Evolutionary conservation across 2,797 vertebrate species (phyloP).

Genomic region (Rhadinocentrus ornatus): DNA sequence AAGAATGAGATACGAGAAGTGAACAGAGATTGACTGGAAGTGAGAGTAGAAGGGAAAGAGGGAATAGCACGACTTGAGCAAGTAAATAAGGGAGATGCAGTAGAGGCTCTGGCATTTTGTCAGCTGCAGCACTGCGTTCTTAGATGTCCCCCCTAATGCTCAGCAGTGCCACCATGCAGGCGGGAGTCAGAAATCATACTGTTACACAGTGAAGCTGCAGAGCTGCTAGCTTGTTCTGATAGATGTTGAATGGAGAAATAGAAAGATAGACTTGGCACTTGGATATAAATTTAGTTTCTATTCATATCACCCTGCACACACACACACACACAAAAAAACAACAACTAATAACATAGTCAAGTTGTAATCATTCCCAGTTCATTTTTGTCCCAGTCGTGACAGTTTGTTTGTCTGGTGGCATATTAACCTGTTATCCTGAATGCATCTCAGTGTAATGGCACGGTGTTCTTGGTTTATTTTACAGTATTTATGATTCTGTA

Average conservation of each 20-base stretch:
- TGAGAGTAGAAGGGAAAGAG: slow-evolving; percentile 15
- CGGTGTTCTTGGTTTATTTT: too few relatives aligned
- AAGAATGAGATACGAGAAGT: slow-evolving; percentile 10
- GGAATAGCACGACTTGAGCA: slow-evolving; percentile 14
- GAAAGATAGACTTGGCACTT: slow-evolving; percentile 3
- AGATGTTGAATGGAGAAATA: background rate
- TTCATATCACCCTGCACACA: background rate
- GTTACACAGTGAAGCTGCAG: slow-evolving; percentile 6
- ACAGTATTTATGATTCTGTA: too few relatives aligned
- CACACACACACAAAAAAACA: background rate
- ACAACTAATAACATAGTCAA: too few relatives aligned
- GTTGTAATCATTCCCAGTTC: too few relatives aligned
- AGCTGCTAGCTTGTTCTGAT: background rate
- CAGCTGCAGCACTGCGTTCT: slow-evolving; percentile 72
- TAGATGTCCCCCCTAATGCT: slow-evolving; percentile 48
- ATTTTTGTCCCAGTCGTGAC: too few relatives aligned
- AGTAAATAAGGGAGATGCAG: slow-evolving; percentile 52
- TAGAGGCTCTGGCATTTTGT: slow-evolving; percentile 57
- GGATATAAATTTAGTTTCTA: background rate
- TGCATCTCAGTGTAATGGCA: too few relatives aligned
- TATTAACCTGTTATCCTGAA: too few relatives aligned
- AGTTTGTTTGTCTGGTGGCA: too few relatives aligned
- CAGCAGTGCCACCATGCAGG: slow-evolving; percentile 35
- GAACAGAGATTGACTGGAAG: slow-evolving; percentile 36
- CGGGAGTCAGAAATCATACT: slow-evolving; percentile 17